Percentiles rank a stretch among this genome's conserved stretches.
These are phyloP conservation scores for human DNA, from an alignment of 2,113 vertebrate species.

Conservation along the genomic window DNA sequence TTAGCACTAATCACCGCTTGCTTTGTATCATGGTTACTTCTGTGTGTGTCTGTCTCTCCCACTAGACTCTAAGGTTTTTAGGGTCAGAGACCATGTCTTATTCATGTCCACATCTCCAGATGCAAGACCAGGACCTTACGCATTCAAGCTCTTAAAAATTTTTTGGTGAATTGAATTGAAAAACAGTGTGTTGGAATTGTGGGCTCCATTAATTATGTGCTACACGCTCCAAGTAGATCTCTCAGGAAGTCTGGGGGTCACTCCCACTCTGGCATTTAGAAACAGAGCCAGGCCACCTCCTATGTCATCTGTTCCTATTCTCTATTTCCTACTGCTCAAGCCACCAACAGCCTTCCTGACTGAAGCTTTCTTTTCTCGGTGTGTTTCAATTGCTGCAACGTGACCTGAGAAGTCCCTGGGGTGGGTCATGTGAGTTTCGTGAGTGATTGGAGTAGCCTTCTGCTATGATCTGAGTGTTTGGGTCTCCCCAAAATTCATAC, in stretches of 20 bases:
- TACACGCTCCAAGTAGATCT: not conserved
- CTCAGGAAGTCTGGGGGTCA: not conserved
- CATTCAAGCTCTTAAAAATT: not conserved
- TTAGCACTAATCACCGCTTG: not conserved
- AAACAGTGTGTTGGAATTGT: not conserved
- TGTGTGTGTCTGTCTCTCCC: not conserved
- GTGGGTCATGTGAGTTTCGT: rapidly evolving
- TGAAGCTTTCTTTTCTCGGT: not conserved
- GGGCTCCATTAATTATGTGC: not conserved
- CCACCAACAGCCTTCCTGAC: not conserved
- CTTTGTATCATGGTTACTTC: not conserved
- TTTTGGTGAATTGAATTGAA: not conserved
- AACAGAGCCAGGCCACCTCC: not conserved
- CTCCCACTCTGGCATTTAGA: not conserved
- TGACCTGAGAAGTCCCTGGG: not conserved
- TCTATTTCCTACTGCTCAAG: not conserved
- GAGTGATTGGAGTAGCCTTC: not conserved
- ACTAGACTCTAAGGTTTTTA: not conserved
- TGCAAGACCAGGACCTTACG: not conserved
- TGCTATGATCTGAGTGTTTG: not conserved
- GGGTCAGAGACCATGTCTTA: not conserved
- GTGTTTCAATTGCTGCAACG: not conserved
- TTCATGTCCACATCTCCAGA: constrained; percentile 39
- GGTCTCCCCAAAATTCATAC: not conserved
- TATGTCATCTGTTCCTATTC: not conserved